These are phyloP conservation scores for Ellobius talpinus DNA, from an alignment of 2,113 vertebrate species.

Conservation along the genomic window DNA sequence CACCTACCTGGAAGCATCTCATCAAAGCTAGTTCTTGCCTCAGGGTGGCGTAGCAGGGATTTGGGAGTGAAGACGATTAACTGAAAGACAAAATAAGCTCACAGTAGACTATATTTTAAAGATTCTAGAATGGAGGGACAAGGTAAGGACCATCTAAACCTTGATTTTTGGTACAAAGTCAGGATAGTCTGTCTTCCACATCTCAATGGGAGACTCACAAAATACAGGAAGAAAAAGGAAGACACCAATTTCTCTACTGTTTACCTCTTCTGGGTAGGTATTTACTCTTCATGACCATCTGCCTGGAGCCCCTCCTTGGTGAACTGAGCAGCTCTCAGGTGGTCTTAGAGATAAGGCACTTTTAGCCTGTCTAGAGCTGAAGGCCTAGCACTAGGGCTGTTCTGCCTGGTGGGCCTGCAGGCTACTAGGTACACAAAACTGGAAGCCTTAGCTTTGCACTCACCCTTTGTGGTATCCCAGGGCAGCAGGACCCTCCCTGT, in stretches of 20 bases:
- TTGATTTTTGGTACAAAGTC: background rate
- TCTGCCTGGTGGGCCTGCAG: background rate
- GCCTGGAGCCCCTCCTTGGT: background rate
- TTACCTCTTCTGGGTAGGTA: background rate
- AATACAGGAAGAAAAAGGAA: background rate
- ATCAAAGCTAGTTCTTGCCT: conserved; percentile 94
- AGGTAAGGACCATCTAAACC: background rate
- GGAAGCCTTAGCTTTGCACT: background rate
- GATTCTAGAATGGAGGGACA: background rate
- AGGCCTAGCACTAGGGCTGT: background rate
- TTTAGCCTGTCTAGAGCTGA: background rate
- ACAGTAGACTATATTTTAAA: background rate
- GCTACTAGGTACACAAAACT: background rate
- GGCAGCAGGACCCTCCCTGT: background rate
- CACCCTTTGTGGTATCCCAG: fast-evolving
- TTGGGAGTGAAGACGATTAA: conserved; percentile 96
- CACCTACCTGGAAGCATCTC: conserved; percentile 94
- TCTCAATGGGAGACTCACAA: background rate
- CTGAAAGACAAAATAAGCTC: conserved; percentile 84
- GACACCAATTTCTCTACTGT: fast-evolving
- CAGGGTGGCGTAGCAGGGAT: conserved; percentile 94
- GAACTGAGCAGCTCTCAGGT: background rate
- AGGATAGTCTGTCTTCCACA: background rate
- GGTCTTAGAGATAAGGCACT: background rate
- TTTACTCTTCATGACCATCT: background rate